Evolutionary conservation across 2,888 invertebrate genomes (phyloP), one percentile per base, ranked within the genome.

Genomic region (Trichopria drosophilae): DNA sequence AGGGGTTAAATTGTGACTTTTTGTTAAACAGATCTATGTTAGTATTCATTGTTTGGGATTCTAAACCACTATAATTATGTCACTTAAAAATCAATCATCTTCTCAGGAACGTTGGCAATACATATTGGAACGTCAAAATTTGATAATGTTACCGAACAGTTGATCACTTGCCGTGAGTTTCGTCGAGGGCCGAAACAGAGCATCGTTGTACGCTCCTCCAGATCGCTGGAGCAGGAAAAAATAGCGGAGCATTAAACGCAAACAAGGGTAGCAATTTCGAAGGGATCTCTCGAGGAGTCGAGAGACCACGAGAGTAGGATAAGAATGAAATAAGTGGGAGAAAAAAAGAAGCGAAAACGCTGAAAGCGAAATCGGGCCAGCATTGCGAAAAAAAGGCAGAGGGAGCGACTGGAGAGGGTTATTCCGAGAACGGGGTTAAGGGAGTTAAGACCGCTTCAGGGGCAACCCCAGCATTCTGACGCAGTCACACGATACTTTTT

Each of bases 401-500:
- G 36, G 34, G 60, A n/a, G n/a, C n/a, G 40, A 51, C 53, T 18
- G 26, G 61, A 64, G 62, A 58, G 57, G 61, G 64, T 66, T 65
- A 63, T 32, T 32, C 20, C 46, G 51, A 50, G 42, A 44, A 37
- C 63, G 54, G 55, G 66, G 50, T 46, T 59, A 55, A 61, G 59
- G 61, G 60, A 59, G 65, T 69, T 68, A 68, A 68, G 68, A 72
- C 70, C 65, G 69, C 66, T 73, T 71, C 67, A 66, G 60, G 67
- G 64, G 60, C 59, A 61, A 62, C 63, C 63, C 62, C 57, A 53
- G 58, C 63, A 58, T 67, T 61, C 68, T 65, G 66, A 66, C 66
- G 62, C 70, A 70, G 71, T 73, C 71, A 68, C 70, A 71, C 69
- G 72, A 71, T 73, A 72, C 72, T 73, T 75, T 73, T 73, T 75